Evolutionary conservation across 2,113 vertebrate species (phyloP), one percentile per base, ranked within the genome.

Genomic region (Megalops atlanticus): DNA sequence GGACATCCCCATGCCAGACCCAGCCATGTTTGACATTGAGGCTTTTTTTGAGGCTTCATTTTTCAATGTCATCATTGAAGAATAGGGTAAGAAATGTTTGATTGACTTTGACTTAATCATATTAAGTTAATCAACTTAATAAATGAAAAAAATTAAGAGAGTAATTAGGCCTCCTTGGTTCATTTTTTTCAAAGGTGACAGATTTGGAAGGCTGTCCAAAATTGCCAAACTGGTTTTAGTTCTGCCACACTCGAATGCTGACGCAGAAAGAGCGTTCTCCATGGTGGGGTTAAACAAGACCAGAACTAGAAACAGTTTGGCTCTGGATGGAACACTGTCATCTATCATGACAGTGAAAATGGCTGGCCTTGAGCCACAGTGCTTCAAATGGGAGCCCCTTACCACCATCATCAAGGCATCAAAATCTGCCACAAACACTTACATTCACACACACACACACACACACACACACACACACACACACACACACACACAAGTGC

Each of bases 191-290:
- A 79, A 36, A 80, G 77, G 77, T 83, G 70, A 41, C 80, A 45
- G 74, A 77, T 82, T 82, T 82, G 36, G 31, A 33, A 49, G 74
- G 64, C 74, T 82, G 14, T 76, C 58, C n/a, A 45, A 15, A 6
- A 78, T 82, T 72, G 75, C 81, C 68, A 77, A 77, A 15, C 45
- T 82, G 64, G 81, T 78, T 0, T 58, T 74, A 12, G 70, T 83
- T 40, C 52, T 80, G 7, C 69, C 82, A 27, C 77, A 80, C 54
- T 83, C 79, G 5, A 79, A 79, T 74, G 71, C n/a, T n/a, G n/a
- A n/a, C n/a, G n/a, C n/a, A n/a, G n/a, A n/a, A n/a, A n/a, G n/a
- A n/a, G n/a, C n/a, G n/a, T n/a, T n/a, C n/a, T n/a, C n/a, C n/a
- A n/a, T n/a, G n/a, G n/a, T n/a, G n/a, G n/a, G n/a, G n/a, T n/a